phyloP scores from a whole-genome alignment of 1,140 invertebrate species.

The Brachionus asplanchnoidis region DNA sequence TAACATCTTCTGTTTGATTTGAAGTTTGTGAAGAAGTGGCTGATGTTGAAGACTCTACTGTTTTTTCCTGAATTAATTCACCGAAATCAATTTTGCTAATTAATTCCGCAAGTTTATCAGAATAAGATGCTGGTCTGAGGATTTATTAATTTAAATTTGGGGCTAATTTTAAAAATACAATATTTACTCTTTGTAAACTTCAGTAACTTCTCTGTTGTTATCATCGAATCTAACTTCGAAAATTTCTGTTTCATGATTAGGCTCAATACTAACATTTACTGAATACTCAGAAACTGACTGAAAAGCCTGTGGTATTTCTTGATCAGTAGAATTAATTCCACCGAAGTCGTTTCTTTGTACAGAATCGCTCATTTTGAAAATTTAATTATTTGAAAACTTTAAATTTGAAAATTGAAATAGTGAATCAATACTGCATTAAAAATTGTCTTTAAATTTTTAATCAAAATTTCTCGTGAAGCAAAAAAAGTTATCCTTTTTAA shows the following conservation, averaged over 20 bases:
- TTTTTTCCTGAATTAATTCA: conserved; percentile 26
- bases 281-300: conserved; percentile 1
- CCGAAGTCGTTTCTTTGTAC: neutral
- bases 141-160: neutral
- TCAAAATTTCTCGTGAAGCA: neutral
- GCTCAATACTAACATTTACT: conserved; percentile 27
- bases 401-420: neutral
- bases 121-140: conserved; percentile 26
- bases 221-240: conserved; percentile 18
- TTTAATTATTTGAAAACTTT: neutral
- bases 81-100: conserved; percentile 40
- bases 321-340: neutral
- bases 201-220: neutral
- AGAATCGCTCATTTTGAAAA: neutral
- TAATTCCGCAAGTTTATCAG: conserved; percentile 25
- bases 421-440: neutral
- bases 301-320: neutral
- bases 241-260: conserved; percentile 36
- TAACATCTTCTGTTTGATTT: neutral
- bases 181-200: conserved; percentile 39
- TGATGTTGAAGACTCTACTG: neutral
- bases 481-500: neutral
- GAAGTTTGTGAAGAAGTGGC: neutral
- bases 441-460: neutral
- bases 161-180: neutral